Evolutionary conservation across 2,888 invertebrate genomes (phyloP).

Genomic region (Pardosa pseudoannulata): DNA sequence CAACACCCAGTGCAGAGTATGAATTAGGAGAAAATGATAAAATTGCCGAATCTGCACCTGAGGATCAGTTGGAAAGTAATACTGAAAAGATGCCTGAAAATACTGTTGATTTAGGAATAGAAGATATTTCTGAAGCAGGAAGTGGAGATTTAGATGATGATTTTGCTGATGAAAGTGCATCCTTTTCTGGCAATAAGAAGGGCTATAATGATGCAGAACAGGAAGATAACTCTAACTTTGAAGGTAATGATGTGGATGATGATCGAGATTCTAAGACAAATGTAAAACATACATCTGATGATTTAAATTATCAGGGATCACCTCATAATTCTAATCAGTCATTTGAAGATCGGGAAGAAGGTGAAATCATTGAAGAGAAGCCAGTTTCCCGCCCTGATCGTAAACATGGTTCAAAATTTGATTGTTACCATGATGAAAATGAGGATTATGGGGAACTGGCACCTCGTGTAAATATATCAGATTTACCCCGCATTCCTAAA

Average conservation of each 20-base stretch:
- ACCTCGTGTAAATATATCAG: conserved; percentile 75
- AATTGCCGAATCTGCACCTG: background rate
- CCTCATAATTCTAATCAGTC: conserved; percentile 40
- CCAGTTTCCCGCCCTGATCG: conserved; percentile 38
- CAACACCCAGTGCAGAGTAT: background rate
- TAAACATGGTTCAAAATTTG: conserved; percentile 45
- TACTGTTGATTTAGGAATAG: conserved; percentile 49
- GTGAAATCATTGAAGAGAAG: conserved; percentile 81
- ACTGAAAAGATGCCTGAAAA: background rate
- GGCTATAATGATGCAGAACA: conserved; percentile 73
- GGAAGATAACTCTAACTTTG: background rate
- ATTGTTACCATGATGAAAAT: conserved; percentile 75
- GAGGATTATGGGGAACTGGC: conserved; percentile 65
- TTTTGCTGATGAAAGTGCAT: conserved; percentile 25
- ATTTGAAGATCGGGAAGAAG: conserved; percentile 79
- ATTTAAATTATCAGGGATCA: conserved; percentile 6
- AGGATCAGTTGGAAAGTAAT: background rate
- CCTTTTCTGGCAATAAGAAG: background rate
- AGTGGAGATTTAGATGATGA: conserved; percentile 56
- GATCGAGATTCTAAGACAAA: background rate
- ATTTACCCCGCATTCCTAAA: conserved; percentile 76
- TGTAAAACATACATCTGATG: background rate
- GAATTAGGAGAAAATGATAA: background rate
- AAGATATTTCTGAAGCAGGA: conserved; percentile 68
- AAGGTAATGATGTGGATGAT: background rate